Evolutionary conservation across 2,888 invertebrate genomes (phyloP), one percentile per base, ranked within the genome.

Genomic region (Hedychridium roseum): DNA sequence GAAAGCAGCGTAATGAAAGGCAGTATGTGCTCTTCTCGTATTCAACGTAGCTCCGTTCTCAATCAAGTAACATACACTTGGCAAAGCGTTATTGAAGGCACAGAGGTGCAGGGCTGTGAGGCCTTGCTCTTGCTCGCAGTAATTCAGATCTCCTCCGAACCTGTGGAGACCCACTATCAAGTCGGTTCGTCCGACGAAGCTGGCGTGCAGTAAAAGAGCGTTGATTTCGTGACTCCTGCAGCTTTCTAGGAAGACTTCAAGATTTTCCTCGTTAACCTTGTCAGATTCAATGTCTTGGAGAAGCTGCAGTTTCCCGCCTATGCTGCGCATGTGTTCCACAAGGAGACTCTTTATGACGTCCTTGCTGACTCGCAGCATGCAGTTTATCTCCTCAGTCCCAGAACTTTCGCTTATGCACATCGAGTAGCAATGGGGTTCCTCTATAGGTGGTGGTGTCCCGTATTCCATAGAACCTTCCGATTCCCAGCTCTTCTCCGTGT

Each of bases 1-100:
- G 79, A 93, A 92, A 21, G 94, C 93, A 9, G 94, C 92, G 74
- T 92, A 93, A 78, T 96, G 94, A 48, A 95, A 83, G 1, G 94
- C 92, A 34, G 90, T 89, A 73, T 90, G 90, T 64, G 87, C 86
- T 73, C 88, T 87, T 49, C 85, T 85, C 70, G 86, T 84, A 79
- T 89, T 88, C 5, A 90, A 84, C 66, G 88, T 88, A 58, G 85
- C 84, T 1, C 88, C 89, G 65, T 86, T 84, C 18, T 84, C 79
- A 35, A 92, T 83, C 39, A 92, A 82, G 70, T 85, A 88, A 61
- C 83, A 84, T 5, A 89, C 85, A 54, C 90, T 88, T 12, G 87
- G 85, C 37, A 86, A 78, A 55, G 88, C 90, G n/a, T 91, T 90
- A 64, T 89, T 89, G 71, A 91, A 92, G 1, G 91, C 87, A 9